Conservation (phyloP, 2,113 vertebrate genomes). For the Miniopterus natalensis region DNA sequence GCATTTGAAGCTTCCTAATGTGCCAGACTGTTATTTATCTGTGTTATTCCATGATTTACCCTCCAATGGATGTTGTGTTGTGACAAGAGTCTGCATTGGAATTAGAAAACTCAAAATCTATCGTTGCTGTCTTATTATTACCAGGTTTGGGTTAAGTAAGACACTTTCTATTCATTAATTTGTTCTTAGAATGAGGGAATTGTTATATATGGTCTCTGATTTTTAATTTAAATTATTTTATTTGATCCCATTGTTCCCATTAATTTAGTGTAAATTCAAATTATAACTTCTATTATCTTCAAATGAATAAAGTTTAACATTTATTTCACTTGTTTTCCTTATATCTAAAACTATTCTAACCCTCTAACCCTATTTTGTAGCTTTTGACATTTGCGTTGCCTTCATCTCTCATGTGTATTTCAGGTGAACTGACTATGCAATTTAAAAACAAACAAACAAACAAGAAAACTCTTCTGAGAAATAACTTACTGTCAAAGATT, state of each 20-base stretch:
- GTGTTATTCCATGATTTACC: neutral
- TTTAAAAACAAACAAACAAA: neutral
- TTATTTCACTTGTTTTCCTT: constrained; percentile 15
- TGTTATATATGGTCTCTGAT: neutral
- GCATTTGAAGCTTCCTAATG: neutral
- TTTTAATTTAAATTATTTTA: neutral
- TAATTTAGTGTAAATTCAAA: neutral
- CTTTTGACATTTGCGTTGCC: neutral
- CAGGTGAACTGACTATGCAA: neutral
- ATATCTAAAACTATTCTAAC: neutral
- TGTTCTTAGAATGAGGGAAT: neutral
- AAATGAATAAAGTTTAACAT: neutral
- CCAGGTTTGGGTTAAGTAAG: neutral
- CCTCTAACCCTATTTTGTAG: neutral
- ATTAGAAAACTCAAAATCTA: neutral
- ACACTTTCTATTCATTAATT: neutral
- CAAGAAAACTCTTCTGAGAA: neutral
- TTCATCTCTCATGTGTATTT: neutral
- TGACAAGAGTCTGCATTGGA: neutral
- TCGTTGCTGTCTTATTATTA: neutral
- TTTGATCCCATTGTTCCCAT: neutral
- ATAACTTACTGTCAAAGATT: constrained; percentile 9
- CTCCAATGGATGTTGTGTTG: neutral
- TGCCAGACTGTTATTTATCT: neutral
- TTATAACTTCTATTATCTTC: neutral